Percentiles rank a stretch among this genome's conserved stretches.
These are phyloP conservation scores for Drosophila percnosoma DNA, from an alignment of 2,888 invertebrate species.

Conservation along the genomic window DNA sequence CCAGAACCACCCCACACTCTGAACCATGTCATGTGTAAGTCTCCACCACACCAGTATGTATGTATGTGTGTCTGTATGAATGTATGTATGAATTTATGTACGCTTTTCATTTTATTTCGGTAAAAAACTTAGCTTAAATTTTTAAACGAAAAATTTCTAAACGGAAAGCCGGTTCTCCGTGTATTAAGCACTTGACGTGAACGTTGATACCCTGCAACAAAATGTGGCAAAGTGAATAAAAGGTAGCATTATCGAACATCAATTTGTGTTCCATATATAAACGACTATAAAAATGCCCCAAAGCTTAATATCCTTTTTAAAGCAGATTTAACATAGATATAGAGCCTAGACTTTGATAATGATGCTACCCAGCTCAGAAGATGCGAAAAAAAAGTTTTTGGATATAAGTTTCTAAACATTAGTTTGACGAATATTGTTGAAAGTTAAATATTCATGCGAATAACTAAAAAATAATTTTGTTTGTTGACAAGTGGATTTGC, in stretches of 20 bases:
- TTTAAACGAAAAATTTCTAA: slow-evolving; percentile 9
- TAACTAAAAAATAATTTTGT: background rate
- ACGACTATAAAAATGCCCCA: background rate
- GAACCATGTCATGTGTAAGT: slow-evolving; percentile 15
- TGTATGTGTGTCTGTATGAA: background rate
- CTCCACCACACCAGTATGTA: slow-evolving; percentile 3
- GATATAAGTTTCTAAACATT: background rate
- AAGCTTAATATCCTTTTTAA: background rate
- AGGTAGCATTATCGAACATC: background rate
- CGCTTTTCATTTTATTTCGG: slow-evolving; percentile 8
- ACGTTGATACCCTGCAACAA: slow-evolving; percentile 4
- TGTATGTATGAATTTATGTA: background rate
- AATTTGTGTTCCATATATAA: background rate
- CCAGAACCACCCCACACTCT: background rate
- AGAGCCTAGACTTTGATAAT: background rate
- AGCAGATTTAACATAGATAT: background rate
- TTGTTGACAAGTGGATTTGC: background rate
- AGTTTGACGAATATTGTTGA: background rate
- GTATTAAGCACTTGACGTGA: slow-evolving; percentile 26
- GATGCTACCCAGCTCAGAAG: background rate
- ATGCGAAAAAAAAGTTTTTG: background rate
- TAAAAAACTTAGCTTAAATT: slow-evolving; percentile 25
- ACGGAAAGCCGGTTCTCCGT: slow-evolving; percentile 13
- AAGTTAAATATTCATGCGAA: background rate
- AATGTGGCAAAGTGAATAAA: background rate